Base-by-base conservation (phyloP, 2,888 invertebrate genomes). In the Pristionchus maxplancki region DNA sequence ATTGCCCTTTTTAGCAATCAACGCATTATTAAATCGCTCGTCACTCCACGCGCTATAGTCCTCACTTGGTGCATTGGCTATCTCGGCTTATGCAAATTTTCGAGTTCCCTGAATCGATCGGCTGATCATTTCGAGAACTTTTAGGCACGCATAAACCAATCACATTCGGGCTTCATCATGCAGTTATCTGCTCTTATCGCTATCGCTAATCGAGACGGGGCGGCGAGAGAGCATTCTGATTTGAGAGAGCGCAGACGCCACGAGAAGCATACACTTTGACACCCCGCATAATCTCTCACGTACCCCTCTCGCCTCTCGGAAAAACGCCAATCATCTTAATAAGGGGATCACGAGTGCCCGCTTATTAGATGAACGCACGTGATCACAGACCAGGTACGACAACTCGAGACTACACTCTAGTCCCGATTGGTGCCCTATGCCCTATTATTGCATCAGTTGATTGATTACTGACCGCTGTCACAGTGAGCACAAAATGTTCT, bases 231-330 rank as follows among this genome's bases (percentile, higher is more conserved):
- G 48, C 3, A 15, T 11, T 13, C 78, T 28, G 44, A 78, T 44
- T 78, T 9, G 78, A 78, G 78, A 78, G 78, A 48, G 78, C 40
- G 15, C 71, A 44, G 78, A 78, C n/a, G 34, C 28, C 4, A 2
- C 24, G 78, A 28, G 78, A n/a, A 74, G 24, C 5, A 5, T 48
- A 78, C 78, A 78, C 78, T 78, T 78, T 78, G 78, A 78, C 78
- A 78, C 78, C 71, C 37, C 24, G 3, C 67, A 67, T 67, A 78
- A 44, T 44, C 44, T 28, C 78, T 20, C 28, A 58, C 58, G 58
- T 58, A 20, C 24, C 53, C 53, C 58, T 58, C 44, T 44, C 44
- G 44, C 11, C 44, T 11, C 58, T 58, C 50, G 50, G 50, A 11
- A 20, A 71, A 74, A 74, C 11, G 67, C 28, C 37, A 40, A 78